Percentiles rank a stretch among this genome's conserved stretches.
These are phyloP conservation scores for Meda fulgida DNA, from an alignment of 2,797 vertebrate species.

Conservation along the genomic window DNA sequence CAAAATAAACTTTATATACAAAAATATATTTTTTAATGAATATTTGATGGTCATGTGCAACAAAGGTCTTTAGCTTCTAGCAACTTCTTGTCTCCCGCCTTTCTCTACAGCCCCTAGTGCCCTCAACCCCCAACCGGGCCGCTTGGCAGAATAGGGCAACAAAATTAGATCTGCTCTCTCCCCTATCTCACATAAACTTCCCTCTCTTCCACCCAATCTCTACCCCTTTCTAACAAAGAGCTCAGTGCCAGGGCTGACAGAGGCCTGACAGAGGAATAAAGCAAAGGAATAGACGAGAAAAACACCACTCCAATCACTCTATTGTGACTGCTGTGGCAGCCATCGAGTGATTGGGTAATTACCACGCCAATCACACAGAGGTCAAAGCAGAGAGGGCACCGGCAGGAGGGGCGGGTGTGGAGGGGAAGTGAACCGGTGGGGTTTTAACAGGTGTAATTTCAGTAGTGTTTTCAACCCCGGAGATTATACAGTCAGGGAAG, in stretches of 20 bases:
- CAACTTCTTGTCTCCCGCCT: neutral
- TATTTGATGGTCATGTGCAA: neutral
- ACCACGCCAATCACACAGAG: constrained; percentile 83
- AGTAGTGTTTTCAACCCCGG: constrained; percentile 70
- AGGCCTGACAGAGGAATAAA: constrained; percentile 70
- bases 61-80: neutral
- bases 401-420: constrained; percentile 46
- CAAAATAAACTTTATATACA: neutral
- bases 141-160: constrained; percentile 72
- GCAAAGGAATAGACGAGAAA: constrained; percentile 58
- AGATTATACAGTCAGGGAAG: constrained; percentile 67
- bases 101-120: neutral
- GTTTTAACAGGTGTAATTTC: constrained; percentile 74
- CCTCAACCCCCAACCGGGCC: constrained; percentile 58
- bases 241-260: constrained; percentile 63
- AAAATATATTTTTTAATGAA: neutral
- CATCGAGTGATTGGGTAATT: constrained; percentile 85
- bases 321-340: constrained; percentile 82
- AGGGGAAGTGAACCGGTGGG: constrained; percentile 57
- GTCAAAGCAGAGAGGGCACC: constrained; percentile 79
- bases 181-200: constrained; percentile 37
- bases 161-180: constrained; percentile 69
- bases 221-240: constrained; percentile 66
- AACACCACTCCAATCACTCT: constrained; percentile 78
- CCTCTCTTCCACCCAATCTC: constrained; percentile 13